Percentiles rank a stretch among this genome's conserved stretches.
Evolutionary conservation across 2,113 vertebrate species (phyloP).

Genomic region (Serilophus lunatus): DNA sequence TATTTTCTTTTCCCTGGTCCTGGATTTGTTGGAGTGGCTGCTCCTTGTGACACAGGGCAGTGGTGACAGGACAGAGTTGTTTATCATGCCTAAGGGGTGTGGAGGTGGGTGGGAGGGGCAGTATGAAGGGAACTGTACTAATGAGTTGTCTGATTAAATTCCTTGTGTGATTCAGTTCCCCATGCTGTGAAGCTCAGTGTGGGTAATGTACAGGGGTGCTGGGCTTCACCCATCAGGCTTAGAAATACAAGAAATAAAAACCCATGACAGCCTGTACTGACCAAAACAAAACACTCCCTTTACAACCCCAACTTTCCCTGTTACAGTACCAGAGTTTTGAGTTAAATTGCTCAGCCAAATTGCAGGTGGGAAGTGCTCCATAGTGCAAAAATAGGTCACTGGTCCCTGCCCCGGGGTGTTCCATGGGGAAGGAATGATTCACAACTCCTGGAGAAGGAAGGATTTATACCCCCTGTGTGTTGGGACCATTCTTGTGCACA

Average conservation of each 20-base stretch:
- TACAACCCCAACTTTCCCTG: neutral
- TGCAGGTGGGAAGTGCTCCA: neutral
- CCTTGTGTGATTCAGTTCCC: neutral
- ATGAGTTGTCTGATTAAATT: neutral
- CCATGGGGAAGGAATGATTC: neutral
- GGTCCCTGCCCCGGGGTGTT: neutral
- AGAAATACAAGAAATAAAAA: neutral
- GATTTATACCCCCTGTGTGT: neutral
- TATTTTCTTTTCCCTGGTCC: neutral
- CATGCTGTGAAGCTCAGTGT: neutral
- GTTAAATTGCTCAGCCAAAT: constrained; percentile 4
- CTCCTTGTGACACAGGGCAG: fast-evolving
- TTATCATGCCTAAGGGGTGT: neutral
- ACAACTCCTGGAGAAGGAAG: neutral
- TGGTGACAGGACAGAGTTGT: neutral
- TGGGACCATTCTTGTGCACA: neutral
- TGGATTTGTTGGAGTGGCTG: neutral
- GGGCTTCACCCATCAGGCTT: neutral
- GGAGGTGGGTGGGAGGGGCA: neutral
- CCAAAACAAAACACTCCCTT: neutral
- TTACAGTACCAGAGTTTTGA: neutral
- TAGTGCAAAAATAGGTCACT: neutral
- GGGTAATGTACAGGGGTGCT: neutral
- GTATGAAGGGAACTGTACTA: neutral
- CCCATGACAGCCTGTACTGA: neutral